Base-by-base conservation (phyloP, 1,140 invertebrate genomes). In the Cydia fagiglandana region DNA sequence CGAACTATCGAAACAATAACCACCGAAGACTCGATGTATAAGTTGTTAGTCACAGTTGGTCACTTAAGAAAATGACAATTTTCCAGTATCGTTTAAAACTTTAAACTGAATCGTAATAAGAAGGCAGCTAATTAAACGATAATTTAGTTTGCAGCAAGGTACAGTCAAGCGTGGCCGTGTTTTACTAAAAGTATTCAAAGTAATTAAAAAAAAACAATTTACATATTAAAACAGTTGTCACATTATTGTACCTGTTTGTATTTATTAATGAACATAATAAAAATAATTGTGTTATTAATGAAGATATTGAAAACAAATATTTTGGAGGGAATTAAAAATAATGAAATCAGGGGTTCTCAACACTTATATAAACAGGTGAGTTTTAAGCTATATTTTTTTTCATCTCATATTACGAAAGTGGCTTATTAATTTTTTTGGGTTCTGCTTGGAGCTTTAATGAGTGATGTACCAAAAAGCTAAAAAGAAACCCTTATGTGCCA, bases 291-390 rank as follows among this genome's bases (percentile, higher is more conserved):
- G 24, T 2, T 61, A 2, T 20, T 61, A 4, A 61, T 61, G 56
- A 20, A 61, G n/a, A 24, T 61, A 24, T n/a, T 12, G 20, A 61
- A 24, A 61, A 24, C n/a, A 7, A 10, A 61, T 61, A 10, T 17
- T 61, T 9, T 24, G 20, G 56, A 61, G 17, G 56, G 56, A 24
- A 24, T 24, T 61, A 20, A 24, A 1, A 24, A 61, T 7, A 61
- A 24, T 61, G 56, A 41, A 5, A 41, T 41, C n/a, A 30, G 34
- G 10, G 7, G 38, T 41, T 70, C 66, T 4, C 2, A 7, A 41
- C 38, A 70, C 45, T n/a, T 70, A 15, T 70, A 70, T 15, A 70
- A 70, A 70, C 66, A 70, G 34, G 66, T 70, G 34, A 70, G 66
- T 45, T 41, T 38, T 10, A 41, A 1, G 34, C 34, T 38, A 38